These are phyloP conservation scores for Mus minutoides DNA, from an alignment of 2,797 vertebrate genomes.

Conservation along the genomic window DNA sequence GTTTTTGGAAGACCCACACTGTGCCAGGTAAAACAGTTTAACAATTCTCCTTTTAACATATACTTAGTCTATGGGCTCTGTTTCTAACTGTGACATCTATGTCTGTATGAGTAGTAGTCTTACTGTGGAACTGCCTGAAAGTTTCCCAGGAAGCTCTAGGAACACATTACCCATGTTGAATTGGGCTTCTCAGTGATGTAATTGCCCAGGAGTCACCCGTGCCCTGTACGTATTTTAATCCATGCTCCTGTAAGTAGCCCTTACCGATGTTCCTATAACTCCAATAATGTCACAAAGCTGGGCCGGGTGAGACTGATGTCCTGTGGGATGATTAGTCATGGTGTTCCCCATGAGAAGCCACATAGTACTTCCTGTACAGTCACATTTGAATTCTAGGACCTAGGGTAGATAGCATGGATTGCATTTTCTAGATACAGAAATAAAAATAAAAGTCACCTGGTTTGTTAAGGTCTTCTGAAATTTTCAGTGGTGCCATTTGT, in stretches of 20 bases:
- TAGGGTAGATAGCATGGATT: not conserved
- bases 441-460: not conserved
- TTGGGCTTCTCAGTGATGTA: not conserved
- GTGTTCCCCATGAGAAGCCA: not conserved
- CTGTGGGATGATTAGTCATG: not conserved
- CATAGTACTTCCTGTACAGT: not conserved
- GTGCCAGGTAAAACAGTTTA: not conserved
- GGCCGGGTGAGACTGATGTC: not conserved
- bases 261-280: not conserved
- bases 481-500: not conserved
- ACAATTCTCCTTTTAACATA: too few species aligned
- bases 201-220: not conserved
- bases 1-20: not conserved
- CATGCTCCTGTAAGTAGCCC: not conserved
- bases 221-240: not conserved
- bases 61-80: not conserved
- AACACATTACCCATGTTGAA: not conserved
- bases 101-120: not conserved
- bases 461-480: not conserved
- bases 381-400: not conserved
- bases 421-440: constrained; percentile 8
- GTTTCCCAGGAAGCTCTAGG: not conserved
- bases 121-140: not conserved
- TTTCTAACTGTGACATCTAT: not conserved
- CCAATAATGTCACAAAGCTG: not conserved